These are phyloP conservation scores for Tenthredo mesomela DNA, from an alignment of 2,888 invertebrate species.

Conservation along the genomic window DNA sequence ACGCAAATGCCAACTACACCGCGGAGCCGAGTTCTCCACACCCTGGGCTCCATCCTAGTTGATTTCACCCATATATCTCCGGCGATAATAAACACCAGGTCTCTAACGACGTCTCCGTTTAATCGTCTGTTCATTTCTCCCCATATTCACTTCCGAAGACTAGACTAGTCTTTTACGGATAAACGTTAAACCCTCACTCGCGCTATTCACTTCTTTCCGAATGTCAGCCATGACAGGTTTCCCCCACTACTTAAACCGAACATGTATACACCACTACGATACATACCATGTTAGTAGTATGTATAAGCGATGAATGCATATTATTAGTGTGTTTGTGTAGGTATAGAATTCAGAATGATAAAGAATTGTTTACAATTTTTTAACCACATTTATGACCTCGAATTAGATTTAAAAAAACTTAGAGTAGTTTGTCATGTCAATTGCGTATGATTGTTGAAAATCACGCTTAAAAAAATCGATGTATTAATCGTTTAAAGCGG, in stretches of 20 bases:
- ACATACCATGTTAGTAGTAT: not conserved
- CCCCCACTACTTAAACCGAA: slow-evolving; percentile 22
- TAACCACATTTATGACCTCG: not conserved
- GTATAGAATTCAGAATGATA: not conserved
- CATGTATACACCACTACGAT: not conserved
- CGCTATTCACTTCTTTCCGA: slow-evolving; percentile 52
- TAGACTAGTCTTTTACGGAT: not conserved
- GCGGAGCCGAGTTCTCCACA: slow-evolving; percentile 85
- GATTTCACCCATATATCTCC: slow-evolving; percentile 65
- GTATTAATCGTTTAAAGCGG: not conserved
- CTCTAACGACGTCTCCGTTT: slow-evolving; percentile 69
- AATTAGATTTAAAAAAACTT: not conserved
- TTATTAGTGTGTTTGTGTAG: not conserved
- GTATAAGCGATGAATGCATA: not conserved
- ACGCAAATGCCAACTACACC: slow-evolving; percentile 91
- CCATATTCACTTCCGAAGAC: slow-evolving; percentile 59
- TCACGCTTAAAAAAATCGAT: not conserved
- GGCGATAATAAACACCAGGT: slow-evolving; percentile 65
- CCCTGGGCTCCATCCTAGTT: slow-evolving; percentile 86
- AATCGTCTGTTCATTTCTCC: slow-evolving; percentile 70
- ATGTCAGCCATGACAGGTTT: slow-evolving; percentile 59
- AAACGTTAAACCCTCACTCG: slow-evolving; percentile 24
- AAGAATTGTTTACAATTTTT: slow-evolving; percentile 30
- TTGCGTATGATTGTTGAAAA: not conserved
- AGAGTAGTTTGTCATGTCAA: not conserved